Base-by-base conservation (phyloP, 2,888 invertebrate genomes). In the Lordiphosa andalusiaca region DNA sequence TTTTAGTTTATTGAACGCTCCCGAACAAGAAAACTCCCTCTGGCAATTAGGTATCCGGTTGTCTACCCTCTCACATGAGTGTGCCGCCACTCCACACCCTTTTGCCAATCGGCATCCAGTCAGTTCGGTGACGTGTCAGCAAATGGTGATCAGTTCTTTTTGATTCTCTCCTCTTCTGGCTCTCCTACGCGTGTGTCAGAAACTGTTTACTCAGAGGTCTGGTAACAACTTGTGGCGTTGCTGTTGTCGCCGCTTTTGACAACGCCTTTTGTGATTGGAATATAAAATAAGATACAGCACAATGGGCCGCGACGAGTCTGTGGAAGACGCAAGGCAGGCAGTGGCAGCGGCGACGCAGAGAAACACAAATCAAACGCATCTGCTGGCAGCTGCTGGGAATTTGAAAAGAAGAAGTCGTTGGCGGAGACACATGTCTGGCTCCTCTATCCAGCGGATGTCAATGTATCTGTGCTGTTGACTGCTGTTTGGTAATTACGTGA, bases 161-260 rank as follows among this genome's bases (percentile, higher is more conserved):
- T 63, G 62, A 74, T 57, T 65, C 73, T 61, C 42, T 51, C 49
- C 56, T 57, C 65, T 47, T 46, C 36, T 46, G 25, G 40, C 46
- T 21, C 66, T 63, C 63, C 66, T 65, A 63, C 66, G 47, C 50
- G 48, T 52, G 48, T 52, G 64, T 66, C 64, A 52, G 39, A 64
- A 62, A 67, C 35, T 48, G 56, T 57, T 50, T 52, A 60, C 66
- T 50, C 44, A 53, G 63, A 54, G 66, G 73, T 61, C 56, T 75
- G 80, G 61, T 62, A 73, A 47, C 61, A 73, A 63, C 50, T 76
- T 84, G 73, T 85, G 77, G 74, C 85, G 76, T 75, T 75, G 73
- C 84, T 80, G 87, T 82, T 86, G 87, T 83, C 76, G 76, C 75
- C 77, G 83, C 73, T 75, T 44, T 73, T 76, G 78, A 74, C 75